phyloP scores from a whole-genome alignment of 2,113 vertebrate species.

The Urocolius indicus region DNA sequence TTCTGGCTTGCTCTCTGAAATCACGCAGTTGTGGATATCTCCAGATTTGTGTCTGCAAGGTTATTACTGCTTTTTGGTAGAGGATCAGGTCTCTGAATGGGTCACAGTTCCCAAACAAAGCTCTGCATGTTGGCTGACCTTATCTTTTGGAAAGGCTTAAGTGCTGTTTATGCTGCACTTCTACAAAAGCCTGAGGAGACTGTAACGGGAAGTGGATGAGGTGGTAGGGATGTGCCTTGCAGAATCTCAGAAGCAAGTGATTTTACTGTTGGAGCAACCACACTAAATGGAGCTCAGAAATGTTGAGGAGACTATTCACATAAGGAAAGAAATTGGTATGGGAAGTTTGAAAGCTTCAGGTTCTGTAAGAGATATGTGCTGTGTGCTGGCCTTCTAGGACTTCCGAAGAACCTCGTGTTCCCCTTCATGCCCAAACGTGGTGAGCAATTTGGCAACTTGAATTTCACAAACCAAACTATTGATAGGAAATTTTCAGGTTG shows the following conservation, averaged over 20 bases:
- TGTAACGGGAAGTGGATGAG: not conserved
- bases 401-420: not conserved
- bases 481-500: not conserved
- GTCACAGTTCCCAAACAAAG: not conserved
- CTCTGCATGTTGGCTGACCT: not conserved
- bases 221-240: not conserved
- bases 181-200: not conserved
- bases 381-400: not conserved
- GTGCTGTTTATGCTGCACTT: not conserved
- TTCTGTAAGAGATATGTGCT: not conserved
- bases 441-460: not conserved
- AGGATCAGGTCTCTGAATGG: not conserved
- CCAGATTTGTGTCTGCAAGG: not conserved
- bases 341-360: not conserved
- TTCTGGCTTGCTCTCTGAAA: not conserved
- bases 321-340: not conserved
- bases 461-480: not conserved
- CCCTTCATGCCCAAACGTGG: not conserved
- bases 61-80: not conserved
- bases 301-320: not conserved
- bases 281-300: not conserved
- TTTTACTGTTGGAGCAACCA: rapidly evolving
- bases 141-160: not conserved
- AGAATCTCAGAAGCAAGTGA: not conserved
- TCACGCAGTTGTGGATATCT: not conserved